Evolutionary conservation across 2,888 invertebrate species (phyloP).

Genomic region (Tricholauxania praeusta): DNA sequence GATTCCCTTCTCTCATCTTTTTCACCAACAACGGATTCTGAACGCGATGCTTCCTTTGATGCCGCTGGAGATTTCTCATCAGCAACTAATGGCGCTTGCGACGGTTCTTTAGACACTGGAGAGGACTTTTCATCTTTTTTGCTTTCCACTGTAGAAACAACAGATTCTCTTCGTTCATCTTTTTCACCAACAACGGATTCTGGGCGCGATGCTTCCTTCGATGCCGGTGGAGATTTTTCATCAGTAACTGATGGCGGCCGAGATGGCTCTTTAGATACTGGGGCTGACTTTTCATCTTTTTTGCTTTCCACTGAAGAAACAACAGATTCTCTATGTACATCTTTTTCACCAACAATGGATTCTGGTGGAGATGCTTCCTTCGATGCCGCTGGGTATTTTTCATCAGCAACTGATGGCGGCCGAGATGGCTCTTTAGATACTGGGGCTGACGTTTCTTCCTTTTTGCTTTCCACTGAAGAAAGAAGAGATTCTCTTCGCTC

Average conservation of each 20-base stretch:
- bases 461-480: no score
- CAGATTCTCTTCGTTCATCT: conserved; percentile 35
- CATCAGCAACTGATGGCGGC: no score
- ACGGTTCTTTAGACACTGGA: conserved; percentile 44
- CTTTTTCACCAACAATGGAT: conserved; percentile 30
- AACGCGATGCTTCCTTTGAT: conserved; percentile 48
- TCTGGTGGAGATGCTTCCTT: conserved; percentile 37
- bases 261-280: conserved; percentile 43
- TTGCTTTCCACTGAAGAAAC: conserved; percentile 37
- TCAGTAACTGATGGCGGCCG: conserved; percentile 34
- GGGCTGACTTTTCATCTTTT: conserved; percentile 38
- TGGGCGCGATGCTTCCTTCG: conserved; percentile 39
- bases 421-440: no score
- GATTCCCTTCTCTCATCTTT: conserved; percentile 20
- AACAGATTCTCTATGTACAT: conserved; percentile 28
- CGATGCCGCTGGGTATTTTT: conserved; percentile 37
- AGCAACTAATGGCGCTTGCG: conserved; percentile 55
- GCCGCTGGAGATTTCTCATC: conserved; percentile 42
- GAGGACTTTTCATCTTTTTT: conserved; percentile 37
- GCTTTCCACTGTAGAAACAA: conserved; percentile 22
- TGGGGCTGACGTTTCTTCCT: no score
- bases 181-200: conserved; percentile 39
- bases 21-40: conserved; percentile 36
- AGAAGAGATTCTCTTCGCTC: no score
- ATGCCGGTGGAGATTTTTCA: conserved; percentile 39